Base-by-base conservation (phyloP, 1,140 invertebrate species). In the Bombus superbus region DNA sequence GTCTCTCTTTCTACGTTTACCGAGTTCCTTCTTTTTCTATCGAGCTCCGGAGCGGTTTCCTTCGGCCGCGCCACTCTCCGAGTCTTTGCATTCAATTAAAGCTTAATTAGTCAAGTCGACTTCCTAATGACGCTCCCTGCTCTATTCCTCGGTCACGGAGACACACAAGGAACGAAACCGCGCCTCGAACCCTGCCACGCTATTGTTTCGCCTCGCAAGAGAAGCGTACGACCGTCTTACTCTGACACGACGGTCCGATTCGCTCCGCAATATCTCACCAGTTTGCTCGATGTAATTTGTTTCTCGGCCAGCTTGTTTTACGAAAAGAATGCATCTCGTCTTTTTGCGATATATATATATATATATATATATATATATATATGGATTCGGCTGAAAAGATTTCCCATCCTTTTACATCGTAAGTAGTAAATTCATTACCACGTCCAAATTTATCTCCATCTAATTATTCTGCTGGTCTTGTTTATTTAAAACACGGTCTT, bases 51-150 rank as follows among this genome's bases (percentile, higher is more conserved):
- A 18, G 15, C 32, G 64, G 10, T 40, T 44, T 64, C 62, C 38
- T 75, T 62, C 32, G 64, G 11, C 35, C 68, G 32, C 59, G 57
- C 76, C 86, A 81, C 88, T 86, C 69, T 22, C 28, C 81, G 79
- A 85, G 88, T 75, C 83, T 92, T 92, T 92, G 93, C 92, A 93
- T 94, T 93, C 92, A 94, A 94, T 94, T 94, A 93, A 81, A 84
- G 77, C 88, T 91, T 94, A 94, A 94, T 94, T 94, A 93, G 91
- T 88, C 88, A 87, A 91, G 89, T 88, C 88, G 90, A 87, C 91
- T 92, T 90, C 92, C 86, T 86, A 76, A 81, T 28, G 77, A 84
- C 69, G 81, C 38, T 25, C 71, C 40, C 66, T 28, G 47, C 57
- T 53, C 84, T 62, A 62, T 80, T 83, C 75, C 83, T 87, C 32